phyloP scores from a whole-genome alignment of 2,113 vertebrate species.

The Microcebus jonahi region DNA sequence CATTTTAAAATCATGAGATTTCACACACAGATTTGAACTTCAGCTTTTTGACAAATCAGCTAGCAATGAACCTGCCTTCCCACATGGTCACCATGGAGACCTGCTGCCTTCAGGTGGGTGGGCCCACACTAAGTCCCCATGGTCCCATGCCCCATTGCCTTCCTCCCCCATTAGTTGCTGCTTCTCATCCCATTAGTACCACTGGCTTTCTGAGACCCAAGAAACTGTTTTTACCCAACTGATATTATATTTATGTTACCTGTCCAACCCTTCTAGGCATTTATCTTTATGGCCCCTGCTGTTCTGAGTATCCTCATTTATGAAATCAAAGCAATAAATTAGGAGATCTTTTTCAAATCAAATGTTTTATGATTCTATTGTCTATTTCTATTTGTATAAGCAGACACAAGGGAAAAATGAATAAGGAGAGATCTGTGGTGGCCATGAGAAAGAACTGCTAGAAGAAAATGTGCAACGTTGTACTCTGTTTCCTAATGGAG shows the following conservation, averaged over 20 bases:
- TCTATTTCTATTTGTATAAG: background rate
- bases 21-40: background rate
- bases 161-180: background rate
- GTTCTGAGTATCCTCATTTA: background rate
- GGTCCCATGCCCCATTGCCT: background rate
- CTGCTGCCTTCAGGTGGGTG: background rate
- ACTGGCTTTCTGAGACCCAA: background rate
- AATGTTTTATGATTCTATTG: background rate
- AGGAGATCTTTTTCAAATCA: background rate
- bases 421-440: background rate
- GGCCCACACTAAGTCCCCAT: too few relatives aligned
- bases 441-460: background rate
- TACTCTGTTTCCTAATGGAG: background rate
- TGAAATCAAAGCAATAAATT: background rate
- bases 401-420: background rate
- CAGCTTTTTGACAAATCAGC: background rate
- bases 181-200: background rate
- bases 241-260: background rate
- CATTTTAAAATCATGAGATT: background rate
- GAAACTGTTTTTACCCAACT: background rate
- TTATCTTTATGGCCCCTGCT: background rate
- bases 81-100: rapidly evolving
- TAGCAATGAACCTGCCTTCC: background rate
- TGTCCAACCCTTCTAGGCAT: background rate
- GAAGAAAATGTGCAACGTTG: background rate